Conservation (phyloP, 23 tunicate genomes). For the Diplosoma virens region DNA sequence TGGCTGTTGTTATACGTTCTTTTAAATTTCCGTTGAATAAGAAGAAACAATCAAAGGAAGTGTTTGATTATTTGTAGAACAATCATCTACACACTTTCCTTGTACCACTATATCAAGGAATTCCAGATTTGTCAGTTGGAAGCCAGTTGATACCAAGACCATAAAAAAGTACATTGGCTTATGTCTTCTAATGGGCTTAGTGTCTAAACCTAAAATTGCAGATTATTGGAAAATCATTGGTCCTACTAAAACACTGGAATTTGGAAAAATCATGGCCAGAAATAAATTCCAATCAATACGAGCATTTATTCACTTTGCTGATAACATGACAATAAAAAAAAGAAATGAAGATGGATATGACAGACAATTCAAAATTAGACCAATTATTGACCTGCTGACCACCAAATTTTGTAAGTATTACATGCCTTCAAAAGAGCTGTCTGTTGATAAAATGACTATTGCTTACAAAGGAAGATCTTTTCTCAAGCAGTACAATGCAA, state of each 20-base stretch:
- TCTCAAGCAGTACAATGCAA: conserved; percentile 29
- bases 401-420: conserved; percentile 19
- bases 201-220: conserved; percentile 27
- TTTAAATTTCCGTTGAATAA: too few relatives aligned
- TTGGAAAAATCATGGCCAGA: conserved; percentile 33
- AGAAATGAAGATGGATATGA: conserved; percentile 22
- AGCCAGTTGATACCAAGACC: conserved; percentile 10
- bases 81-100: too few relatives aligned
- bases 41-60: too few relatives aligned
- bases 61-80: too few relatives aligned
- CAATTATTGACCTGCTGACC: conserved; percentile 24
- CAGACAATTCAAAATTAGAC: conserved; percentile 34
- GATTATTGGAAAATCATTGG: too few relatives aligned
- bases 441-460: conserved; percentile 29
- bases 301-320: conserved; percentile 35
- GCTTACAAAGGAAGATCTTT: conserved; percentile 26
- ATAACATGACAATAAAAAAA: conserved; percentile 9
- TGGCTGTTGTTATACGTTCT: too few relatives aligned
- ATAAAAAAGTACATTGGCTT: conserved; percentile 26
- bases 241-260: conserved; percentile 18
- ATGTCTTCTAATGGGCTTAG: conserved; percentile 24
- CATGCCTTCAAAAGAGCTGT: conserved; percentile 19
- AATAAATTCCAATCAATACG: conserved; percentile 10
- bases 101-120: conserved; percentile 4
- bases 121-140: conserved; percentile 32